Evolutionary conservation across 2,888 invertebrate genomes (phyloP), one percentile per base, ranked within the genome.

Genomic region (Nephrotoma appendiculata): DNA sequence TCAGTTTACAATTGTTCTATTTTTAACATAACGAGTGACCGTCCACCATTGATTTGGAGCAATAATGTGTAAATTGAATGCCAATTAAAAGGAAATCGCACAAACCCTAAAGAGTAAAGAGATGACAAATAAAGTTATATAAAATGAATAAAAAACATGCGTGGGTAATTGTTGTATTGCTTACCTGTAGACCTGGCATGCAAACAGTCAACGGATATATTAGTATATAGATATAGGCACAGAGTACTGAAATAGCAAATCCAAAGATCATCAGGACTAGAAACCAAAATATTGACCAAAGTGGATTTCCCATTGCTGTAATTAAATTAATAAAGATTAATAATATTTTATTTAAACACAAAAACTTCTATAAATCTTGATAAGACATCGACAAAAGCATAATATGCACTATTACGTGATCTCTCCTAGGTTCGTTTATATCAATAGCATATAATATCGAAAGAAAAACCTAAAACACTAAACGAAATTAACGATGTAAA

Each of bases 1-100:
- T 31, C 31, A 1, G 31, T 31, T 44, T 44, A 15, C 31, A 83
- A 48, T 83, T 31, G 3, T 31, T 31, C 1, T 31, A 31, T 31
- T n/a, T 86, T 89, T 90, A 91, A 88, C 89, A 91, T 45, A 93
- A 92, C 86, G 93, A 92, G 89, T 92, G 93, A 89, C 94, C 94
- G 86, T 94, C 93, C 92, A 95, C 91, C 95, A 96, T 95, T 11
- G 93, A 93, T 89, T 94, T 92, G 6, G 95, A 95, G 90, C 96
- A 96, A 90, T 94, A 94, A 89, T 93, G 94, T 5, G 96, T 95
- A 89, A 96, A 94, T 90, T 96, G 95, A 43, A 95, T 90, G 5
- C 95, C 95, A 89, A 93, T 92, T 42, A 96, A 91, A 87, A 96
- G 91, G 88, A 96, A 90, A 89, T 95, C 95, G 31, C 95, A 93